Percentiles rank a stretch among this genome's conserved stretches.
phyloP scores from a whole-genome alignment of 2,113 vertebrate genomes.

The Brevimyrus niger region DNA sequence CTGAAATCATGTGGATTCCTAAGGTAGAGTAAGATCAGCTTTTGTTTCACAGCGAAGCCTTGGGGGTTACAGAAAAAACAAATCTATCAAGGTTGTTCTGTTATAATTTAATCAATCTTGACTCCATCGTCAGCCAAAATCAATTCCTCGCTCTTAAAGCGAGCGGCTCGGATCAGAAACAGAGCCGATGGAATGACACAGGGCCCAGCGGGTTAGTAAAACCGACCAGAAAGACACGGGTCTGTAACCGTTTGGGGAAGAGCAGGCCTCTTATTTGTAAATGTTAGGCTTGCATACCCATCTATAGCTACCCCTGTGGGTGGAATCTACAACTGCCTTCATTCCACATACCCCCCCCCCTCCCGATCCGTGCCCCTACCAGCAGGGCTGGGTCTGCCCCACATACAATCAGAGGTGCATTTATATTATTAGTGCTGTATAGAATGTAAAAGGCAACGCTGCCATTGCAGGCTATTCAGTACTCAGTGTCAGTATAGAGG shows the following conservation, averaged over 20 bases:
- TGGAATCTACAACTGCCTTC: not conserved
- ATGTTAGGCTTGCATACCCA: not conserved
- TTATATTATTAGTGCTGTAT: not conserved
- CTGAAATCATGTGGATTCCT: not conserved
- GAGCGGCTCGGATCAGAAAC: not conserved
- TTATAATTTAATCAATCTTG: slow-evolving; percentile 76
- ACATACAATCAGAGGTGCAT: not conserved
- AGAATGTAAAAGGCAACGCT: not conserved
- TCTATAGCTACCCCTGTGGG: not conserved
- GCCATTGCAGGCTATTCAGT: not conserved
- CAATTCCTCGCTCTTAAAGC: slow-evolving; percentile 45
- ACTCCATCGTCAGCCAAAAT: slow-evolving; percentile 63
- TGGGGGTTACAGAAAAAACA: slow-evolving; percentile 25
- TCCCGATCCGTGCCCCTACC: not conserved
- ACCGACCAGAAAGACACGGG: not conserved
- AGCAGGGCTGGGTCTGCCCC: not conserved
- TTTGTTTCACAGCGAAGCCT: not conserved
- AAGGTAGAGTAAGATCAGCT: not conserved
- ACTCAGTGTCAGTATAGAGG: not conserved
- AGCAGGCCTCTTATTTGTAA: not conserved
- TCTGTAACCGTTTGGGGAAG: not conserved
- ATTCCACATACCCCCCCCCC: not conserved
- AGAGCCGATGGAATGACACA: not conserved
- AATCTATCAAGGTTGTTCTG: slow-evolving; percentile 70
- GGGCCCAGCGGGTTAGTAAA: not conserved